A percentile compares a stretch with the other conserved stretches of the same genome.
Evolutionary conservation across 2,888 invertebrate genomes (phyloP).

Genomic region (Plagodis dolabraria): DNA sequence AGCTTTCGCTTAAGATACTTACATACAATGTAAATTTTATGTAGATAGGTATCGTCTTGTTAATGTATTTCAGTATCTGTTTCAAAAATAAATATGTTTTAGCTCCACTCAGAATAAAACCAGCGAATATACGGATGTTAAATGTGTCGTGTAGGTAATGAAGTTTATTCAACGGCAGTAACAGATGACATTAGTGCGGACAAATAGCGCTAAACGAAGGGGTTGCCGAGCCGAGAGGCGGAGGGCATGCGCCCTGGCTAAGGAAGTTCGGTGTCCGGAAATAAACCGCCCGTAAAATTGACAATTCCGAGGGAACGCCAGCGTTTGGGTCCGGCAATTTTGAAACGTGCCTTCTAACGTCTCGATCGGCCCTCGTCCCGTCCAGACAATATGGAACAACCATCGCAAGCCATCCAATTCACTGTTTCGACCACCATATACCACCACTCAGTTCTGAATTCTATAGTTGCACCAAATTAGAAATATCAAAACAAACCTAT

Average conservation of each 20-base stretch:
- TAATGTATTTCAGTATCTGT: constrained; percentile 32
- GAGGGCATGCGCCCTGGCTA: constrained; percentile 65
- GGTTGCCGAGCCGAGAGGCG: constrained; percentile 55
- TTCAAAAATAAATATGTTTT: constrained; percentile 22
- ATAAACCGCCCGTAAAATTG: constrained; percentile 89
- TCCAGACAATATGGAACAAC: constrained; percentile 15
- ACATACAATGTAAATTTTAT: constrained; percentile 84
- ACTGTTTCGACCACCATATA: constrained; percentile 40
- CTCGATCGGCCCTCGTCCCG: constrained; percentile 43
- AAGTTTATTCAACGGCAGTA: constrained; percentile 46
- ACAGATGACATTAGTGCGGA: constrained; percentile 45
- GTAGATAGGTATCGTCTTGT: constrained; percentile 54
- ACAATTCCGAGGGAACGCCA: constrained; percentile 84
- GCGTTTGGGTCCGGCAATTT: constrained; percentile 73
- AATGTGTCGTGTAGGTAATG: constrained; percentile 19
- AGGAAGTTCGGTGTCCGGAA: constrained; percentile 84
- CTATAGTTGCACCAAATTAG: constrained; percentile 11
- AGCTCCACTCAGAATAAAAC: constrained; percentile 9
- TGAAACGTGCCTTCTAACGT: constrained; percentile 54
- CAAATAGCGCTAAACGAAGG: constrained; percentile 59
- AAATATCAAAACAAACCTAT: constrained; percentile 31
- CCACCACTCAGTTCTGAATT: constrained; percentile 30
- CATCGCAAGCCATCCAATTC: constrained; percentile 37
- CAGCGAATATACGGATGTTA: constrained; percentile 26
- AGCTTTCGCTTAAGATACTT: constrained; percentile 85